Evolutionary conservation across 1,140 invertebrate genomes (phyloP).

Genomic region (Thalassaphorura encarpata): DNA sequence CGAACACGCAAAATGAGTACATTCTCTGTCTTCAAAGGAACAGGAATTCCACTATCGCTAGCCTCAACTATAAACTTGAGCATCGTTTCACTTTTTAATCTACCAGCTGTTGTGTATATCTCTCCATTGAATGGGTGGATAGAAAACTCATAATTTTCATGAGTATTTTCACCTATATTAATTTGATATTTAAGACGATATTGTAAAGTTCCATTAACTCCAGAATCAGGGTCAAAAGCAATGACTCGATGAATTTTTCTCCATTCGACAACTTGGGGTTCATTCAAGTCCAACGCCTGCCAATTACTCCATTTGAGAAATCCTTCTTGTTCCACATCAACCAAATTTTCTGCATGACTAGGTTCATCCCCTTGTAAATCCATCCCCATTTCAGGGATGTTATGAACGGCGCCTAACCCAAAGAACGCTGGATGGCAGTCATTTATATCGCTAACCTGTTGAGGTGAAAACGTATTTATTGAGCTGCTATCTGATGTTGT

Average conservation of each 20-base stretch:
- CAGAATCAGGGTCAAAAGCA: slow-evolving; percentile 71
- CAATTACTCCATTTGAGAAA: slow-evolving; percentile 30
- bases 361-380: slow-evolving; percentile 27
- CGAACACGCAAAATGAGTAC: slow-evolving; percentile 21
- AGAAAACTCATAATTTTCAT: slow-evolving; percentile 61
- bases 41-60: slow-evolving; percentile 10
- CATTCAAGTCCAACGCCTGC: slow-evolving; percentile 22
- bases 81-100: slow-evolving; percentile 23
- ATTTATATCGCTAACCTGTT: slow-evolving; percentile 44
- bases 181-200: slow-evolving; percentile 58
- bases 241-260: slow-evolving; percentile 52
- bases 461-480: too few species aligned
- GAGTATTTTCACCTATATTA: slow-evolving; percentile 52
- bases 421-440: slow-evolving; percentile 35
- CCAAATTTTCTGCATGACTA: slow-evolving; percentile 15
- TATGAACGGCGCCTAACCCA: slow-evolving; percentile 32
- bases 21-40: slow-evolving; percentile 11
- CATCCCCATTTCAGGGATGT: slow-evolving; percentile 33
- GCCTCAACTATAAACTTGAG: slow-evolving; percentile 31
- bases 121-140: slow-evolving; percentile 69
- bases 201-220: slow-evolving; percentile 64
- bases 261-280: slow-evolving; percentile 19
- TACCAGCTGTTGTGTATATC: slow-evolving; percentile 43
- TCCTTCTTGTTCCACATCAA: slow-evolving; percentile 21
- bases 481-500: too few species aligned